Base-by-base conservation (phyloP, 2,797 vertebrate genomes). In the Danio kyathit region DNA sequence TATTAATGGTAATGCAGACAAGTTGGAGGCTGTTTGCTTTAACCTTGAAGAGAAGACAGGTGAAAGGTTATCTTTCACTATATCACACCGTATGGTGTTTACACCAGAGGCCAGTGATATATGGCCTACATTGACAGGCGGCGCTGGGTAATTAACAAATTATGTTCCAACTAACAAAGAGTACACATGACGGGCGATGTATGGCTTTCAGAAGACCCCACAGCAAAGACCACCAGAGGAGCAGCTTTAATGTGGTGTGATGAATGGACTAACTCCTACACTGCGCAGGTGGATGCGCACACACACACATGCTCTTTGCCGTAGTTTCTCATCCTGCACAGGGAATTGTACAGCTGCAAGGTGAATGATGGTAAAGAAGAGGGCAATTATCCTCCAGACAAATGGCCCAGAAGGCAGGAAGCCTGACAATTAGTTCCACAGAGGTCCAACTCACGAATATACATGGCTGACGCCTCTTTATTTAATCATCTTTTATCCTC, bases 111-210 rank as follows among this genome's bases (percentile, higher is more conserved):
- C 63, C 69, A 61, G 84, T 93, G 91, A 93, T 92, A 74, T 89
- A 94, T 89, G 88, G 88, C 76, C 64, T 44, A 56, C 82, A 78
- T 80, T 84, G 86, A 88, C 84, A 84, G 82, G 83, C 87, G 88
- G 84, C 87, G 74, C 86, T 72, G 86, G 85, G 90, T 95, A 91
- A 94, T 95, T 93, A 93, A 92, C 90, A 90, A 93, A 92, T 89
- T 82, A 91, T 90, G 82, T 87, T 90, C 88, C 86, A 88, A 87
- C 89, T 90, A 93, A 91, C 86, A 90, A 90, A 91, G 89, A 87
- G 76, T 44, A 83, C 89, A 63, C 83, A 84, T 90, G 89, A 91
- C 86, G 71, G 85, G 86, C 29, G 80, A 89, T 82, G 85, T 85
- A 90, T 90, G 86, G 88, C 82, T 90, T 89, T 90, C 70, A 83